phyloP scores from a whole-genome alignment of 1,140 invertebrate species.

The Drosophila ogumai region DNA sequence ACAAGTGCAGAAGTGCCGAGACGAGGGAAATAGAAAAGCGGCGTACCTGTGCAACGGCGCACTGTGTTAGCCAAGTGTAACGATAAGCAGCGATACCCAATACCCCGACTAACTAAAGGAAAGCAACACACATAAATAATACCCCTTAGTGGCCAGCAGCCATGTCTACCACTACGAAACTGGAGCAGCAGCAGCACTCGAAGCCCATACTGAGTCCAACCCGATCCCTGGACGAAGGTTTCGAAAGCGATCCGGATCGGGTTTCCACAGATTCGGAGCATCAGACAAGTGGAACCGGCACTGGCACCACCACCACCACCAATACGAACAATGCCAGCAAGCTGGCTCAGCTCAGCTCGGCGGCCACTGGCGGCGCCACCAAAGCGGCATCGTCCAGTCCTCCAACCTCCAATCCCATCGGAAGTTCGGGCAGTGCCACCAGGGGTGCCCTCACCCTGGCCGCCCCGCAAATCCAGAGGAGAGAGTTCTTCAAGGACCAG shows the following conservation, averaged over 20 bases:
- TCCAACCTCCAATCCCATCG: slow-evolving; percentile 7
- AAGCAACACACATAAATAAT: slow-evolving; percentile 28
- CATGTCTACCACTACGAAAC: slow-evolving; percentile 75
- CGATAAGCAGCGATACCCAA: slow-evolving; percentile 60
- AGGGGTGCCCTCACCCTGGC: slow-evolving; percentile 56
- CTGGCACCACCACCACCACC: slow-evolving; percentile 34
- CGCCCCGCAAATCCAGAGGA: slow-evolving; percentile 62
- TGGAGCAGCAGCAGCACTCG: slow-evolving; percentile 82
- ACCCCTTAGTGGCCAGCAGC: slow-evolving; percentile 52
- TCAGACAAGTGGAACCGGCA: slow-evolving; percentile 80
- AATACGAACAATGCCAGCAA: slow-evolving; percentile 76
- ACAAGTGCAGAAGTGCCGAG: slow-evolving; percentile 52
- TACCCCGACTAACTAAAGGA: slow-evolving; percentile 34
- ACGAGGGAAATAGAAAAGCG: slow-evolving; percentile 45
- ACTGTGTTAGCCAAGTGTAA: slow-evolving; percentile 55
- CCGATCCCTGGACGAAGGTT: slow-evolving; percentile 85
- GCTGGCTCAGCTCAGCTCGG: slow-evolving; percentile 79
- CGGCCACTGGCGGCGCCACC: slow-evolving; percentile 76
- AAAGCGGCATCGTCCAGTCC: slow-evolving; percentile 33
- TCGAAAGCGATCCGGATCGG: slow-evolving; percentile 85
- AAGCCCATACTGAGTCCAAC: slow-evolving; percentile 85
- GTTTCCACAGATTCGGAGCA: slow-evolving; percentile 85
- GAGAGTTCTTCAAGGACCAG: slow-evolving; percentile 73
- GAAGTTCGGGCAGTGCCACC: slow-evolving; percentile 15
- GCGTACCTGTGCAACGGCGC: slow-evolving; percentile 55